phyloP scores from a whole-genome alignment of 2,888 invertebrate species.

The Patella ulyssiponensis region DNA sequence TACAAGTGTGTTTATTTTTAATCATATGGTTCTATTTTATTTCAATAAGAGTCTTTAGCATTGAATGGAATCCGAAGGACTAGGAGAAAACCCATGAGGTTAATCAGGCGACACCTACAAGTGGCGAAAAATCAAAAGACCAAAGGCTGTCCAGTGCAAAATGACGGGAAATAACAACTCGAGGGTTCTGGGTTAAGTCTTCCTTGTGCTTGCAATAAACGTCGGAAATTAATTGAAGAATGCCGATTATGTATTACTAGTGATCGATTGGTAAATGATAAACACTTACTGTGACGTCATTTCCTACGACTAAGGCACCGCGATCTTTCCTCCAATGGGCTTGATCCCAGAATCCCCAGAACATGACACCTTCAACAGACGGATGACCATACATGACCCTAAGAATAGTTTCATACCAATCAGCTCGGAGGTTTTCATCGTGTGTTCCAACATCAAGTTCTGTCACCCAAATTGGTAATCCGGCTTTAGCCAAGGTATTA shows the following conservation, averaged over 20 bases:
- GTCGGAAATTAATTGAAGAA: background rate
- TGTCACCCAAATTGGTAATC: constrained; percentile 46
- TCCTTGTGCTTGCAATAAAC: too few relatives aligned
- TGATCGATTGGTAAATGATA: background rate
- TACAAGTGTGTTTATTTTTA: too few relatives aligned
- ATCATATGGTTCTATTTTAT: too few relatives aligned
- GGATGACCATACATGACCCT: constrained; percentile 40
- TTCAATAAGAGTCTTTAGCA: too few relatives aligned
- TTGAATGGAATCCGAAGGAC: too few relatives aligned
- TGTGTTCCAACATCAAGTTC: constrained; percentile 36
- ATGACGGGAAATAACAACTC: too few relatives aligned
- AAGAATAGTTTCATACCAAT: constrained; percentile 34
- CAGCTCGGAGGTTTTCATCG: constrained; percentile 39
- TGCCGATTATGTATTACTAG: background rate
- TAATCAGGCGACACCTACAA: too few relatives aligned
- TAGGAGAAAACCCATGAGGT: too few relatives aligned
- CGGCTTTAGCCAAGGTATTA: constrained; percentile 40
- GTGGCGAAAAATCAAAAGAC: too few relatives aligned
- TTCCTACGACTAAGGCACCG: constrained; percentile 31
- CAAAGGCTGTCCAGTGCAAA: too few relatives aligned
- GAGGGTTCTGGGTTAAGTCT: too few relatives aligned
- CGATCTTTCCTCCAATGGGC: constrained; percentile 23
- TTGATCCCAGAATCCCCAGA: constrained; percentile 13
- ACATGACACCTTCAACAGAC: constrained; percentile 31
- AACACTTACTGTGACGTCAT: constrained; percentile 24